Conservation (phyloP, 2,113 vertebrate species). For the Leiothrix lutea region DNA sequence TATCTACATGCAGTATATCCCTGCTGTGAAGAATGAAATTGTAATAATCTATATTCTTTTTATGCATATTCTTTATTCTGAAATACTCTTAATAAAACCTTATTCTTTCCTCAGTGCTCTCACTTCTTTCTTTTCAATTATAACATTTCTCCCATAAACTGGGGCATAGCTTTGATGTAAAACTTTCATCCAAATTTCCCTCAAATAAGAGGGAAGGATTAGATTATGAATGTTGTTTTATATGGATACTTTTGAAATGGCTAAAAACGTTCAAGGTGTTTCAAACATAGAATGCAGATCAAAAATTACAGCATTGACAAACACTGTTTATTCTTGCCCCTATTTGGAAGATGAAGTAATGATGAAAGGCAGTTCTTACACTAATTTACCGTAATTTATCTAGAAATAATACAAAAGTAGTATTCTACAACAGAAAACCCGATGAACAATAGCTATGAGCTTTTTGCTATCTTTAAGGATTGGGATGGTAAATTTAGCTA, state of each 20-base stretch:
- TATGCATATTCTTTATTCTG: background rate
- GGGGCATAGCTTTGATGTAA: background rate
- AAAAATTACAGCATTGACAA: background rate
- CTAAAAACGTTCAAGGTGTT: background rate
- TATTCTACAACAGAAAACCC: background rate
- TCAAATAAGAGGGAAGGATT: background rate
- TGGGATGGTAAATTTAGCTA: background rate
- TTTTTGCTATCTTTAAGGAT: background rate
- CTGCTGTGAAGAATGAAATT: background rate
- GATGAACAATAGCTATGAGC: background rate
- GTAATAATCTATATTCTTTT: background rate
- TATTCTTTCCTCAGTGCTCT: background rate
- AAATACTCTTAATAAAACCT: background rate
- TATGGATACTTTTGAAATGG: background rate
- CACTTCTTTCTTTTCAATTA: background rate
- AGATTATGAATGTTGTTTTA: background rate
- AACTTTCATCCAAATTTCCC: background rate
- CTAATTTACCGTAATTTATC: background rate
- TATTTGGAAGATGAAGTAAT: background rate
- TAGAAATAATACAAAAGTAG: background rate
- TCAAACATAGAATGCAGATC: background rate
- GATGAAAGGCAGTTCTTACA: background rate
- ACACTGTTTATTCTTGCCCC: background rate
- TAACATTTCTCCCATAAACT: background rate
- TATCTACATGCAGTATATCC: background rate